A percentile compares a stretch with the other conserved stretches of the same genome.
Conservation (phyloP, 2,888 invertebrate species). For the Leptinotarsa tumamoca region DNA sequence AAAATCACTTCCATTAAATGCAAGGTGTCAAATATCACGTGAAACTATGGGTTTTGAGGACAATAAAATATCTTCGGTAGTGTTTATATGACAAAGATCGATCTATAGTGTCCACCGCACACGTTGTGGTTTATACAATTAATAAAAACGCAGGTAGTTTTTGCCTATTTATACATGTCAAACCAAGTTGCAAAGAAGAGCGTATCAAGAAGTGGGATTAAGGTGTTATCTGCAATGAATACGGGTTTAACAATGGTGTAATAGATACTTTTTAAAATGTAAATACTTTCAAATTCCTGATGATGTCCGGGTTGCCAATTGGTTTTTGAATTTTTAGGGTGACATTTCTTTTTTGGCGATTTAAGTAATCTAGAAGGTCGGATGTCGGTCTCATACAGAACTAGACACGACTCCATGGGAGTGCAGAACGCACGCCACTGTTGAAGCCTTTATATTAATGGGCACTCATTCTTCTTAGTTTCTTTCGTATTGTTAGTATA, state of each 20-base stretch:
- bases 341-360: too few species aligned
- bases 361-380: too few species aligned
- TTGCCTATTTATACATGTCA: constrained; percentile 59
- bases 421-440: not conserved
- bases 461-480: not conserved
- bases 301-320: too few species aligned
- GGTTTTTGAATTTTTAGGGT: too few species aligned
- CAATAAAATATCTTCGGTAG: constrained; percentile 56
- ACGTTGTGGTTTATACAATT: constrained; percentile 57
- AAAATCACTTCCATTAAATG: constrained; percentile 53
- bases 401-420: too few species aligned
- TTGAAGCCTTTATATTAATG: constrained; percentile 2
- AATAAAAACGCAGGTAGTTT: constrained; percentile 60
- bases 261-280: too few species aligned
- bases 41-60: constrained; percentile 51
- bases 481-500: constrained; percentile 15
- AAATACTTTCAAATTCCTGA: too few species aligned
- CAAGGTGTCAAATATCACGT: constrained; percentile 57
- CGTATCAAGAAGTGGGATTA: not conserved
- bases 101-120: constrained; percentile 58
- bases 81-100: constrained; percentile 57
- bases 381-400: too few species aligned
- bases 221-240: not conserved
- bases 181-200: constrained; percentile 14
- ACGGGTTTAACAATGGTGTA: too few species aligned